Evolutionary conservation across 1,140 invertebrate genomes (phyloP), one percentile per base, ranked within the genome.

Genomic region (Copidosoma floridanum): DNA sequence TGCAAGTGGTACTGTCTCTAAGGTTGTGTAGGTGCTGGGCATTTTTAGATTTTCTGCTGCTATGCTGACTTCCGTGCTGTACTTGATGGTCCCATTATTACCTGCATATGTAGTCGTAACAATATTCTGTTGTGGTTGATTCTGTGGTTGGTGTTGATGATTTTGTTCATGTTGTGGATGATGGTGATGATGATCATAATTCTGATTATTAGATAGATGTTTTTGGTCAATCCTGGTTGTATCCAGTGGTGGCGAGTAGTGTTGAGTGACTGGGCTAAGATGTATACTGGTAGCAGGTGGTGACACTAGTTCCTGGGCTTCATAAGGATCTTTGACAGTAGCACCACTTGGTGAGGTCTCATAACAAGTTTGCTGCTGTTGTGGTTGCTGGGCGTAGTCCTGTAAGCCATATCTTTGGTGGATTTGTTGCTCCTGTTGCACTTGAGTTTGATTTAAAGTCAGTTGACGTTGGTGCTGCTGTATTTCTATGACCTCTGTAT

Each of bases 11-110:
- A 79, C 79, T 0, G 78, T 77, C 48, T 78, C 79, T 3, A 81
- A 59, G 0, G 76, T 81, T 3, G 79, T 76, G 40, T 81, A 78
- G 2, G 79, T 80, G 40, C 71, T 79, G 6, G 53, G 52, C 0
- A 69, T 67, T 48, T 81, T 80, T 20, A 80, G 70, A 18, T 64
- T 68, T 0, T 78, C 77, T 3, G 71, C 47, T 0, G 73, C 62
- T 0, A 62, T 65, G 1, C 67, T 67, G 0, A 70, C 40, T 2
- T 71, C 66, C 0, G 69, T 54, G 1, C 71, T 73, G 59, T 74
- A 76, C 51, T 77, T 76, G 32, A 76, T 61, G 2, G 64, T 65
- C 0, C 59, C 65, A 10, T 47, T 54, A 18, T 62, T 68, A 8
- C 59, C 63, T 2, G 64, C 48, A n/a, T 70, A 71, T 7, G 66